Conservation (phyloP, 2,888 invertebrate genomes). For the Beris chalybata region DNA sequence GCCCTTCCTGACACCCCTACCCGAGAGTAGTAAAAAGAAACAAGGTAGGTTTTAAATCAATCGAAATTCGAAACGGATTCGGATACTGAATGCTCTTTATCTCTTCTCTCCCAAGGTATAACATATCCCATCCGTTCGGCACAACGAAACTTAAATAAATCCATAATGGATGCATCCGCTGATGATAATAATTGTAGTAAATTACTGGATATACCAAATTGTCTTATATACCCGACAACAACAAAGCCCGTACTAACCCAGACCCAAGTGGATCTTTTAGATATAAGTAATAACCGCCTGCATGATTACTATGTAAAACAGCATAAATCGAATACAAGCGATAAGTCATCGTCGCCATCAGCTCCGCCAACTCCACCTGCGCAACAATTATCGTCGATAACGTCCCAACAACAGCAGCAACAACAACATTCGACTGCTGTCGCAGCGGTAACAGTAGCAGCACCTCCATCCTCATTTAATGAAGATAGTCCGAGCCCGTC, state of each 20-base stretch:
- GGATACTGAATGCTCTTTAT: background rate
- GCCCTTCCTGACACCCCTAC: conserved; percentile 58
- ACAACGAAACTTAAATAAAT: conserved; percentile 56
- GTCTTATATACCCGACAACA: conserved; percentile 47
- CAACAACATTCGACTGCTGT: no score
- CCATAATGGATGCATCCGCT: conserved; percentile 53
- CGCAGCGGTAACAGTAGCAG: background rate
- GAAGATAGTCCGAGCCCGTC: conserved; percentile 33
- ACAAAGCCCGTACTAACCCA: conserved; percentile 48
- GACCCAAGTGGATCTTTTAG: conserved; percentile 37
- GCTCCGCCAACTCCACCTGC: conserved; percentile 15
- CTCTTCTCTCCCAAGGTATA: conserved; percentile 33
- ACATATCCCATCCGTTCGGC: conserved; percentile 52
- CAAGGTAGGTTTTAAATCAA: conserved; percentile 50
- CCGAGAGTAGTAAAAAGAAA: conserved; percentile 60
- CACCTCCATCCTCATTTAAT: background rate
- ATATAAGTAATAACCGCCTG: conserved; percentile 35
- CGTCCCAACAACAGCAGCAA: background rate
- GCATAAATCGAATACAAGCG: conserved; percentile 2
- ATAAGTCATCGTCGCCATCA: conserved; percentile 11
- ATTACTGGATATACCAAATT: conserved; percentile 19
- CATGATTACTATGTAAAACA: conserved; percentile 32
- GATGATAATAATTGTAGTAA: conserved; percentile 29
- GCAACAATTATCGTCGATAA: background rate
- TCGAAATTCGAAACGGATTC: background rate